Evolutionary conservation across 2,113 vertebrate species (phyloP).

Genomic region (Dermatemys mawii): DNA sequence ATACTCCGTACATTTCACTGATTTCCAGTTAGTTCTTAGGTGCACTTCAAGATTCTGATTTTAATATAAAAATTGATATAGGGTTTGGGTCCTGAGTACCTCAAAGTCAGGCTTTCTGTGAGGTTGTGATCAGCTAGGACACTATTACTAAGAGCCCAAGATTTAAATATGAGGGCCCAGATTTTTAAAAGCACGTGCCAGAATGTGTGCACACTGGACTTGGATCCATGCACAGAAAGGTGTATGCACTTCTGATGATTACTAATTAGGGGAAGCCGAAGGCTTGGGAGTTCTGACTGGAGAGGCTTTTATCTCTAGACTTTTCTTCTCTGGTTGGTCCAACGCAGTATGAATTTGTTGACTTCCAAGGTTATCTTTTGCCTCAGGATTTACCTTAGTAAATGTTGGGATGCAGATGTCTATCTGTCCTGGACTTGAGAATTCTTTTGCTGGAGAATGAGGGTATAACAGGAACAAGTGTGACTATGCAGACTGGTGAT

Average conservation of each 20-base stretch:
- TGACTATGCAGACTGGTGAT: not conserved
- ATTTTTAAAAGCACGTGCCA: not conserved
- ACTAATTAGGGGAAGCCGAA: not conserved
- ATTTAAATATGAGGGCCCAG: not conserved
- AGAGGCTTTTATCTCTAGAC: rapidly evolving
- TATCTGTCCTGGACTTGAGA: not conserved
- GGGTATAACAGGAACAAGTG: not conserved
- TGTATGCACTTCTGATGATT: rapidly evolving
- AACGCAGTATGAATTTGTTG: not conserved
- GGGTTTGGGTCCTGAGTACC: not conserved
- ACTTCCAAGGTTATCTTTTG: not conserved
- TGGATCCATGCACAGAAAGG: not conserved
- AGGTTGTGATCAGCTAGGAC: rapidly evolving
- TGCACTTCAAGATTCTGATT: rapidly evolving
- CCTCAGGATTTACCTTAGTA: not conserved
- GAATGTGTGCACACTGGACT: not conserved
- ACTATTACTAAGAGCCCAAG: not conserved
- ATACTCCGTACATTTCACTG: not conserved
- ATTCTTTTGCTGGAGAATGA: not conserved
- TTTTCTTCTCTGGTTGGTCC: rapidly evolving
- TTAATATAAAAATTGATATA: not conserved
- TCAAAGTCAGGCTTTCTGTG: not conserved
- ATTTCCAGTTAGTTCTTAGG: not conserved
- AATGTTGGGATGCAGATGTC: not conserved
- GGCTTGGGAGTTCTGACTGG: not conserved